These are phyloP conservation scores for Dicyrtomina minuta DNA, from an alignment of 2,888 invertebrate species.

Conservation along the genomic window DNA sequence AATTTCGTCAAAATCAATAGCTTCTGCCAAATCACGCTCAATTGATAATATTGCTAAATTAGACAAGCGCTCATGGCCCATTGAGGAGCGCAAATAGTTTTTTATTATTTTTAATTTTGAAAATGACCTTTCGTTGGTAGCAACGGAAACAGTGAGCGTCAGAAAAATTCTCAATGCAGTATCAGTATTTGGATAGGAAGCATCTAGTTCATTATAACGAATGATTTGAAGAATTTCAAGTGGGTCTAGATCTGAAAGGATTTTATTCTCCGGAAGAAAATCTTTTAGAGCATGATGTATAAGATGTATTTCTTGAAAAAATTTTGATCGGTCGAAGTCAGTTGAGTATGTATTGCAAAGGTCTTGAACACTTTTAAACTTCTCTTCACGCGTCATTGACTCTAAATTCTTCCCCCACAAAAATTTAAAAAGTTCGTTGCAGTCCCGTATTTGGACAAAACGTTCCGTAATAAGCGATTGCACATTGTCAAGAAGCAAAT, in stretches of 20 bases:
- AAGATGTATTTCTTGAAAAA: not conserved
- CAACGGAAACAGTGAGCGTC: not conserved
- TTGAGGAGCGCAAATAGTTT: not conserved
- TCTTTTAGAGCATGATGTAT: not conserved
- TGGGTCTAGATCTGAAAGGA: not conserved
- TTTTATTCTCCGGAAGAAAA: not conserved
- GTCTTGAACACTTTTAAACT: not conserved
- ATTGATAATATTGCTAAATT: not conserved
- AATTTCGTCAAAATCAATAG: not conserved
- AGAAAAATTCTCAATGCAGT: not conserved
- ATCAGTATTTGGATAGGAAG: not conserved
- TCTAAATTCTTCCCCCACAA: not conserved
- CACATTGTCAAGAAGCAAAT: not conserved
- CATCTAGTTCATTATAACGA: not conserved
- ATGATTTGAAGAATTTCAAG: not conserved
- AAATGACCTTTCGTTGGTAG: not conserved
- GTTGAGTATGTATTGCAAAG: not conserved
- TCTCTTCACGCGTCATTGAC: not conserved
- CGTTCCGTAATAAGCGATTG: not conserved
- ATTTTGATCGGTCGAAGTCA: not conserved
- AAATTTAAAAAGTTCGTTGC: not conserved
- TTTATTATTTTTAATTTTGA: not conserved
- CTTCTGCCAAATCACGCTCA: not conserved
- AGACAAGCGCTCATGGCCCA: not conserved
- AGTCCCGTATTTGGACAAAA: not conserved